Percentiles rank a stretch among this genome's conserved stretches.
Evolutionary conservation across 2,888 invertebrate species (phyloP).

Genomic region (Hemithea aestivaria): DNA sequence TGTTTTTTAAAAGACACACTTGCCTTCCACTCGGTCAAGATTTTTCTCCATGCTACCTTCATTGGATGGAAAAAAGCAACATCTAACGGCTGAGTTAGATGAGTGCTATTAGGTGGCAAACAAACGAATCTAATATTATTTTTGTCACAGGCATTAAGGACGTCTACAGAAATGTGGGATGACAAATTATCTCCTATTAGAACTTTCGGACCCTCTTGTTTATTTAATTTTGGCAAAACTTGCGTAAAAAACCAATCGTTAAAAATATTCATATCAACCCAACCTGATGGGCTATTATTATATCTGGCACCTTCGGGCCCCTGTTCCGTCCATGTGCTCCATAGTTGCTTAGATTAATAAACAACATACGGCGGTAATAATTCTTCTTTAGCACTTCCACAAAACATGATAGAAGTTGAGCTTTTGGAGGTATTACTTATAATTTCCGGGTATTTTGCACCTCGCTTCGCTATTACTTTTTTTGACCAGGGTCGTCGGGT

Average conservation of each 20-base stretch:
- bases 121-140: slow-evolving; percentile 14
- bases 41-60: slow-evolving; percentile 30
- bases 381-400: slow-evolving; percentile 32
- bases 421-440: slow-evolving; percentile 7
- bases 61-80: slow-evolving; percentile 36
- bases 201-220: slow-evolving; percentile 11
- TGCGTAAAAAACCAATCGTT: slow-evolving; percentile 32
- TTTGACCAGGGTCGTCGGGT: slow-evolving; percentile 1
- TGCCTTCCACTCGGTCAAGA: slow-evolving; percentile 12
- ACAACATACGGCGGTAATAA: slow-evolving; percentile 44
- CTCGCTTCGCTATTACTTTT: slow-evolving; percentile 21
- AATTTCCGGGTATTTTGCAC: slow-evolving; percentile 5
- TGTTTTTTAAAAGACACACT: too few relatives aligned
- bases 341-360: slow-evolving; percentile 48
- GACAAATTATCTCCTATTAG: slow-evolving; percentile 23
- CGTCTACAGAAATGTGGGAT: slow-evolving; percentile 9
- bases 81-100: slow-evolving; percentile 36
- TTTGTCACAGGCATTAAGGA: slow-evolving; percentile 9
- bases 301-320: too few relatives aligned
- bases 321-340: slow-evolving; percentile 40
- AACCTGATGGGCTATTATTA: slow-evolving; percentile 41
- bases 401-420: slow-evolving; percentile 36
- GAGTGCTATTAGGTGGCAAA: slow-evolving; percentile 13
- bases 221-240: slow-evolving; percentile 26
- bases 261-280: slow-evolving; percentile 34